Conservation (phyloP, 2,888 invertebrate genomes). For the Macrophya alboannulata region DNA sequence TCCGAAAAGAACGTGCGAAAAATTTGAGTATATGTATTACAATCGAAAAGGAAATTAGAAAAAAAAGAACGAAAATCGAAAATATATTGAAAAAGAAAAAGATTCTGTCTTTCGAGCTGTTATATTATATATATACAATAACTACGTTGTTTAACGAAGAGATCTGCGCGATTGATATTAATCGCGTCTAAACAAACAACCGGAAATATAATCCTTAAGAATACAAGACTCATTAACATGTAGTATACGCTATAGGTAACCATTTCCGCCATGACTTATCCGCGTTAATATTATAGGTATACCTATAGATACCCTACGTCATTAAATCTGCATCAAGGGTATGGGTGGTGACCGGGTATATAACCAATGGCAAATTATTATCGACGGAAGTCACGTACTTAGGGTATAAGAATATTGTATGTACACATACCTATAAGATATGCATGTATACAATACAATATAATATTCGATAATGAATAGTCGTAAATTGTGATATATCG, state of each 20-base stretch:
- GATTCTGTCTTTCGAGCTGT: not conserved
- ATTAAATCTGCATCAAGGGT: not conserved
- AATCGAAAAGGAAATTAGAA: too few species aligned
- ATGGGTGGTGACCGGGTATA: not conserved
- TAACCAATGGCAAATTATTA: slow-evolving; percentile 17
- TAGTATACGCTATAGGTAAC: slow-evolving; percentile 11
- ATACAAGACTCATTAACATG: slow-evolving; percentile 42
- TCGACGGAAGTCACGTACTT: slow-evolving; percentile 18
- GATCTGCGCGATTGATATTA: not conserved
- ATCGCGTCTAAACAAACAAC: not conserved
- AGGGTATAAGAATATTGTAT: not conserved
- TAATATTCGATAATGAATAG: not conserved
- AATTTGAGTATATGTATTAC: too few species aligned
- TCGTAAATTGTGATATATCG: not conserved
- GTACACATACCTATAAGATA: too few species aligned
- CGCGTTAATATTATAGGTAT: not conserved
- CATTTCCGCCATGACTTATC: slow-evolving; percentile 21
- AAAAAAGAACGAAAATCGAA: too few species aligned
- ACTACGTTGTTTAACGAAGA: not conserved
- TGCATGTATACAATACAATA: not conserved
- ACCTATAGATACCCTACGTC: not conserved
- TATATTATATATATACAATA: not conserved
- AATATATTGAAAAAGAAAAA: not conserved
- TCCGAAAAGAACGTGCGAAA: too few species aligned
- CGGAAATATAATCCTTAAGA: not conserved